Percentiles rank a stretch among this genome's conserved stretches.
These are phyloP conservation scores for Tolmerus cingulatus DNA, from an alignment of 2,888 invertebrate genomes.

Conservation along the genomic window DNA sequence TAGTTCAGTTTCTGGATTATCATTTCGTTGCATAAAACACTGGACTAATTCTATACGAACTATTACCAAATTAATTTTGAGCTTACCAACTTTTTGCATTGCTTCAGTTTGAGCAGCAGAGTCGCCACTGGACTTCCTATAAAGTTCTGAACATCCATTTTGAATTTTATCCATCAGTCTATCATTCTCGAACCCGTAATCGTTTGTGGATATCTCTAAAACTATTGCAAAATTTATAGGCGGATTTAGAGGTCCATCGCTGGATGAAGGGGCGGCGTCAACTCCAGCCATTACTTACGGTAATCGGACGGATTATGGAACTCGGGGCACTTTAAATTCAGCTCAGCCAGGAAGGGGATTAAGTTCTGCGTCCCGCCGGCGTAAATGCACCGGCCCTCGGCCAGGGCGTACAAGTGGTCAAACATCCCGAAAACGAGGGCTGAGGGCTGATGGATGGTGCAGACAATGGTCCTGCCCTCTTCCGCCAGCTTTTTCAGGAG, in stretches of 20 bases:
- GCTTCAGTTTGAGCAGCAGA: slow-evolving; percentile 61
- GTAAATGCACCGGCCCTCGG: slow-evolving; percentile 80
- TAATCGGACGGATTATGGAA: slow-evolving; percentile 93
- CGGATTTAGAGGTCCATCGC: background rate
- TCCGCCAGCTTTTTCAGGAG: slow-evolving; percentile 81
- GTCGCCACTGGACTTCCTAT: slow-evolving; percentile 63
- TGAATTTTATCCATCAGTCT: slow-evolving; percentile 69
- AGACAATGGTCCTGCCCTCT: slow-evolving; percentile 86
- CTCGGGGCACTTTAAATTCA: slow-evolving; percentile 80
- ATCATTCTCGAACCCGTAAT: slow-evolving; percentile 71
- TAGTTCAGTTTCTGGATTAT: no score
- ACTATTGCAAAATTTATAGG: slow-evolving; percentile 64
- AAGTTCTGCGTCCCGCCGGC: slow-evolving; percentile 80
- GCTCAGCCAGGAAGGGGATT: slow-evolving; percentile 77
- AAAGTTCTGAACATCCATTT: slow-evolving; percentile 69
- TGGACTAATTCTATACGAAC: background rate
- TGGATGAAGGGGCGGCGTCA: background rate
- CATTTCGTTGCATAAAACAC: background rate
- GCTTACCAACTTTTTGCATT: slow-evolving; percentile 62
- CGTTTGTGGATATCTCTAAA: slow-evolving; percentile 82
- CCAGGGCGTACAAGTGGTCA: slow-evolving; percentile 85
- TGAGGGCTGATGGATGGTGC: slow-evolving; percentile 92
- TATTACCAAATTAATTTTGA: background rate
- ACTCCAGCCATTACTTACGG: slow-evolving; percentile 68
- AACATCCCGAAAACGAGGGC: slow-evolving; percentile 86